Conservation (phyloP, 2,113 vertebrate genomes). For the Symphodus melops region DNA sequence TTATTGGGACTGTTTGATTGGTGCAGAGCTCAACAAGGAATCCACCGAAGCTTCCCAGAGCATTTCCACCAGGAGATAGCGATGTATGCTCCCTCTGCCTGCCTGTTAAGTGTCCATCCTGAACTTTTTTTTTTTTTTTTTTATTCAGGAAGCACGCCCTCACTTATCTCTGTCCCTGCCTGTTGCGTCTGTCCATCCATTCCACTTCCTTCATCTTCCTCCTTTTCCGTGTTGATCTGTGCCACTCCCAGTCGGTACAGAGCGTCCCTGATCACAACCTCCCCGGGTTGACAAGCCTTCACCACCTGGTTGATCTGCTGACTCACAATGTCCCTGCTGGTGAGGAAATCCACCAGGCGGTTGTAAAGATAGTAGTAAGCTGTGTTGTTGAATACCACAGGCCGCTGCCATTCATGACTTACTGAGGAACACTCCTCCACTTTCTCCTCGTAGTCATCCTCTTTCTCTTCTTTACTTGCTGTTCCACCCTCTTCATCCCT, state of each 20-base stretch:
- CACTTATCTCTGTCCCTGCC: constrained; percentile 60
- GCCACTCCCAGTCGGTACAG: constrained; percentile 95
- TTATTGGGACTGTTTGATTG: too few relatives aligned
- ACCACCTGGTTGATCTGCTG: constrained; percentile 93
- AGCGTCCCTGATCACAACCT: constrained; percentile 95
- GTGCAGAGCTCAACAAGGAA: too few relatives aligned
- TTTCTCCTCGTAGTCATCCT: constrained; percentile 19
- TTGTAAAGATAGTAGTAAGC: constrained; percentile 98
- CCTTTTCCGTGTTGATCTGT: constrained; percentile 91
- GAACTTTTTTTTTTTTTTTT: constrained; percentile 17
- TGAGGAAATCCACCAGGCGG: constrained; percentile 95
- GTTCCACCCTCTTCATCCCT: background rate
- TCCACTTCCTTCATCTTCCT: constrained; percentile 74
- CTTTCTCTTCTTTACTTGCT: constrained; percentile 9
- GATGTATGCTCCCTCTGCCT: too few relatives aligned
- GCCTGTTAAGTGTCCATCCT: background rate
- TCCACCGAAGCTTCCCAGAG: too few relatives aligned
- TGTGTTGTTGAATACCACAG: constrained; percentile 90
- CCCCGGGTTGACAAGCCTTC: constrained; percentile 93
- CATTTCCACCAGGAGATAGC: too few relatives aligned
- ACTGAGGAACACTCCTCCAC: background rate
- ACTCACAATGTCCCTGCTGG: constrained; percentile 93
- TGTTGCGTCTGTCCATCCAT: constrained; percentile 76
- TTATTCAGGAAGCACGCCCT: constrained; percentile 60
- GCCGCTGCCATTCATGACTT: constrained; percentile 69